phyloP scores from a whole-genome alignment of 2,113 vertebrate genomes.

The Mustela nigripes region DNA sequence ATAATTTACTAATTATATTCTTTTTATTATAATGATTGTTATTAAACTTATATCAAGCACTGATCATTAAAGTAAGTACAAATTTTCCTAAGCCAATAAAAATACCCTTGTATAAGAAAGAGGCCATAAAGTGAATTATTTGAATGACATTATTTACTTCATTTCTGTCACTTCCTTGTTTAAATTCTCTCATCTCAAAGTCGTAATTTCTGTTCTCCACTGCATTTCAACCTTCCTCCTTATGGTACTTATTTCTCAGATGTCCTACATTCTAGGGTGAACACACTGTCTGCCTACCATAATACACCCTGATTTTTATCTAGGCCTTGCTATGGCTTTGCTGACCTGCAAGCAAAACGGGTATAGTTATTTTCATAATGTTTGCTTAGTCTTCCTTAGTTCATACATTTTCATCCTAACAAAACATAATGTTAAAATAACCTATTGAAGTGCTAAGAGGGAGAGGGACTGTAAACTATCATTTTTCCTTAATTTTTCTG shows the following conservation, averaged over 20 bases:
- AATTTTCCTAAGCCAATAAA: slow-evolving; percentile 2
- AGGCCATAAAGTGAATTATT: not conserved
- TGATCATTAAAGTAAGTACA: not conserved
- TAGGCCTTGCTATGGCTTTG: not conserved
- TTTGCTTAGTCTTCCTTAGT: not conserved
- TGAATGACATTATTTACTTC: not conserved
- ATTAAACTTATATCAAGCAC: not conserved
- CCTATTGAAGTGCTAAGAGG: not conserved
- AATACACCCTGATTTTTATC: not conserved
- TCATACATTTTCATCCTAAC: not conserved
- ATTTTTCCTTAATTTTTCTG: not conserved
- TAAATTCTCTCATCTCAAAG: not conserved
- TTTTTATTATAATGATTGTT: not conserved
- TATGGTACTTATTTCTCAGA: not conserved
- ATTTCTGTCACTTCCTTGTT: not conserved
- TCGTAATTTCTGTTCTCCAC: not conserved
- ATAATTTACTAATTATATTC: not conserved
- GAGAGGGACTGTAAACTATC: not conserved
- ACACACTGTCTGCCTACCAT: not conserved
- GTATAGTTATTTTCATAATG: not conserved
- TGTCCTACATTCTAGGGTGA: not conserved
- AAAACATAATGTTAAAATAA: not conserved
- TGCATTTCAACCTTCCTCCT: not conserved
- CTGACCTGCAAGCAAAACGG: not conserved
- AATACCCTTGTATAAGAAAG: not conserved